These are phyloP conservation scores for Squalus acanthias DNA, from an alignment of 2,797 vertebrate genomes.

Conservation along the genomic window DNA sequence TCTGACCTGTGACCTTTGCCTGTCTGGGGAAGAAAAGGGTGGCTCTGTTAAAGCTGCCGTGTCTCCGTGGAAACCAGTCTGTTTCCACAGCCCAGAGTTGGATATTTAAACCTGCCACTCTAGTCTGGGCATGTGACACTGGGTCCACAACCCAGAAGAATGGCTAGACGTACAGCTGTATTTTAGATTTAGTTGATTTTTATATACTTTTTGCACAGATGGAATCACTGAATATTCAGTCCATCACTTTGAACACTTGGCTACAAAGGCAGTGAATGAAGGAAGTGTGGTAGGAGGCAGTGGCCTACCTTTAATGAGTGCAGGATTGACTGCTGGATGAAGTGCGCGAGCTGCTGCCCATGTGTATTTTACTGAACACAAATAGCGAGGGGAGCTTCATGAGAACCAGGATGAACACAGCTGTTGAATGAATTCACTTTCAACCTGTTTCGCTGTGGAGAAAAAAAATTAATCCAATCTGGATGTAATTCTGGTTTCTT, in stretches of 20 bases:
- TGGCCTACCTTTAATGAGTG: neutral
- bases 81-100: neutral
- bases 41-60: neutral
- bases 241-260: constrained; percentile 30
- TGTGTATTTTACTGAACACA: neutral
- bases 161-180: constrained; percentile 9
- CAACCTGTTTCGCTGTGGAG: neutral
- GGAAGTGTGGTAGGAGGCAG: constrained; percentile 13
- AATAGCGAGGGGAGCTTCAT: neutral
- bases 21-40: neutral
- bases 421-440: neutral
- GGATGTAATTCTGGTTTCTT: neutral
- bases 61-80: neutral
- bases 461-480: neutral
- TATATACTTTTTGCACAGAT: constrained; percentile 13
- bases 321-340: neutral
- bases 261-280: constrained; percentile 17
- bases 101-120: neutral
- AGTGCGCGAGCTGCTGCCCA: neutral
- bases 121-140: neutral
- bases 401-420: constrained; percentile 6
- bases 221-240: constrained; percentile 12
- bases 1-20: neutral
- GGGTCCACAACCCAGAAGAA: neutral
- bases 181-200: neutral